phyloP scores from a whole-genome alignment of 2,888 invertebrate species.

The Oxyscelio sp. region DNA sequence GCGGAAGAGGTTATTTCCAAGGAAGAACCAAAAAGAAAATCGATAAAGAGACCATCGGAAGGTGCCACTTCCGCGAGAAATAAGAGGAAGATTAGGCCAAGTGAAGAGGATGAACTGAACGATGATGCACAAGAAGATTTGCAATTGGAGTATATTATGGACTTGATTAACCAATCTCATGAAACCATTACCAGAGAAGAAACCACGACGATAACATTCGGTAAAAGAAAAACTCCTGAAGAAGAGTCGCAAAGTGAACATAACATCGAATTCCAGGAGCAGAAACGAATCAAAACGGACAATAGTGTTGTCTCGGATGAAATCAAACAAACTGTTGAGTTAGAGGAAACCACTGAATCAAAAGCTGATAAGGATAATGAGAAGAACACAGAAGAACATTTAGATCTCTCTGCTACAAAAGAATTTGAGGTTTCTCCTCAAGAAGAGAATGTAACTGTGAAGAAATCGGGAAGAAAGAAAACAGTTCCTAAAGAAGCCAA shows the following conservation, averaged over 20 bases:
- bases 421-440: background rate
- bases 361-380: constrained; percentile 48
- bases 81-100: constrained; percentile 79
- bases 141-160: constrained; percentile 83
- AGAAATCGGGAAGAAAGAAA: constrained; percentile 32
- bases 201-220: constrained; percentile 57
- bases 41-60: constrained; percentile 83
- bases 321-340: constrained; percentile 7
- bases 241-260: constrained; percentile 57
- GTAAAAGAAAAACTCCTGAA: constrained; percentile 78
- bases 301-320: background rate
- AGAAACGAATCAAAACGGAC: constrained; percentile 33
- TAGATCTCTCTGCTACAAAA: constrained; percentile 71
- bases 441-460: background rate
- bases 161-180: constrained; percentile 79
- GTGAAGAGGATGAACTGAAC: constrained; percentile 69
- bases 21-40: constrained; percentile 61
- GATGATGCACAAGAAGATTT: constrained; percentile 77
- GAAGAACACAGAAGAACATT: constrained; percentile 83
- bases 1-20: background rate
- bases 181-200: constrained; percentile 18
- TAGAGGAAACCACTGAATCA: constrained; percentile 9
- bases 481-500: too few species aligned
- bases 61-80: constrained; percentile 79
- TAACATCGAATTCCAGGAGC: constrained; percentile 23